A percentile compares a stretch with the other conserved stretches of the same genome.
Conservation (phyloP, 2,113 vertebrate genomes). For the Pungitius pungitius region DNA sequence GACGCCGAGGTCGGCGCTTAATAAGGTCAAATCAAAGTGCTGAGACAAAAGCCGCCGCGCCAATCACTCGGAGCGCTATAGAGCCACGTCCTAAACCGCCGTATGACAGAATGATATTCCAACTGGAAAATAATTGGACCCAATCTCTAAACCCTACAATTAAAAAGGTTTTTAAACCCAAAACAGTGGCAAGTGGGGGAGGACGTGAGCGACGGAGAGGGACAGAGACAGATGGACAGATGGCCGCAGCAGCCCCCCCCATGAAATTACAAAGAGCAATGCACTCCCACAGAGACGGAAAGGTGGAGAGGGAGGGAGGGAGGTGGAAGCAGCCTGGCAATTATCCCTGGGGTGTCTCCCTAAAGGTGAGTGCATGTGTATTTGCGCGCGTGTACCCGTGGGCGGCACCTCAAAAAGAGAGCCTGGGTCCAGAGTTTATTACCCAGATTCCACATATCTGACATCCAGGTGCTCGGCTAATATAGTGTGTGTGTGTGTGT, state of each 20-base stretch:
- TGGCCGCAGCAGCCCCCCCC: no score
- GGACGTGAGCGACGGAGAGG: neutral
- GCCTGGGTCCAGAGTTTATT: slow-evolving; percentile 54
- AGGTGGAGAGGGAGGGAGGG: slow-evolving; percentile 17
- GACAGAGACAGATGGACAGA: neutral
- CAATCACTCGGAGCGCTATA: neutral
- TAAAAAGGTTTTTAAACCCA: neutral
- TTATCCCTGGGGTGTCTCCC: slow-evolving; percentile 45
- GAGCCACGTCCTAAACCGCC: neutral
- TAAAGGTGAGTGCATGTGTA: slow-evolving; percentile 27
- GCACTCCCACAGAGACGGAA: slow-evolving; percentile 10
- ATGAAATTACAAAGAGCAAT: slow-evolving; percentile 53
- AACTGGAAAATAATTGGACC: neutral
- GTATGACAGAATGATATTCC: neutral
- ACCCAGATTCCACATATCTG: slow-evolving; percentile 52
- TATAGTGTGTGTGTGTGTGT: slow-evolving; percentile 46
- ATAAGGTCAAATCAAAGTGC: slow-evolving; percentile 26
- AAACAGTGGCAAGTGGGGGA: neutral
- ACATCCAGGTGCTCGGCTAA: slow-evolving; percentile 57
- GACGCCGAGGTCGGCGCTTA: slow-evolving; percentile 26
- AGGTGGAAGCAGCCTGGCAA: slow-evolving; percentile 43
- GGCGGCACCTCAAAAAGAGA: slow-evolving; percentile 32
- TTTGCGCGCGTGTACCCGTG: neutral
- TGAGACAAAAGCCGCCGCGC: neutral
- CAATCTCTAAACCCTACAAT: neutral